Evolutionary conservation across 2,797 vertebrate species (phyloP), one percentile per base, ranked within the genome.

Genomic region (Thunnus albacares): DNA sequence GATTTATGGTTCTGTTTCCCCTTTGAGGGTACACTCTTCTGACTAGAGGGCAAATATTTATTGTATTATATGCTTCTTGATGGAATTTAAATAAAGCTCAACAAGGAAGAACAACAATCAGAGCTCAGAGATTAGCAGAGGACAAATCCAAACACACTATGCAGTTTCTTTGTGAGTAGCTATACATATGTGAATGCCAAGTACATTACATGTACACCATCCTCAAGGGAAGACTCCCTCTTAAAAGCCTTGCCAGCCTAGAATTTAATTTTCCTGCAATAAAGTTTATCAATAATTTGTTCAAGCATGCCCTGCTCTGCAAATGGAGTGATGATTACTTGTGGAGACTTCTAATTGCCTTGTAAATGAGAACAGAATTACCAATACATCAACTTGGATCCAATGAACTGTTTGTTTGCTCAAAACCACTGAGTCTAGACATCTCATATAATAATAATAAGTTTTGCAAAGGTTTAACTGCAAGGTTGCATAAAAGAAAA

Each of bases 271-370:
- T 92, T 87, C 63, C 74, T 81, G 70, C 71, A 82, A 84, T 88
- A 68, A 64, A 43, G 70, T 90, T 92, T 89, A 92, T 90, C 92
- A 93, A 92, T 94, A 92, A 88, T 79, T 84, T 89, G 80, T 71
- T 91, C 84, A 81, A 90, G 89, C 92, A 79, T 90, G 87, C 28
- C 87, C 59, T 88, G 84, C 82, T 92, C 80, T 87, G 82, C 74
- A 92, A 89, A 92, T 86, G 66, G 67, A 89, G 86, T 68, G 85
- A 89, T 91, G 88, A 93, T 92, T 93, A 86, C 87, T 88, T 83
- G 81, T 78, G 74, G 77, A 87, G 80, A 87, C 87, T 83, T 77
- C 79, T 88, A 94, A 93, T 91, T 92, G 89, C 28, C 71, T 80
- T 83, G 83, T 84, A 92, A 90, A 90, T 89, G 79, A 89, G 80